Percentiles rank a stretch among this genome's conserved stretches.
These are phyloP conservation scores for Galerucella calmariensis DNA, from an alignment of 2,888 invertebrate species.

Conservation along the genomic window DNA sequence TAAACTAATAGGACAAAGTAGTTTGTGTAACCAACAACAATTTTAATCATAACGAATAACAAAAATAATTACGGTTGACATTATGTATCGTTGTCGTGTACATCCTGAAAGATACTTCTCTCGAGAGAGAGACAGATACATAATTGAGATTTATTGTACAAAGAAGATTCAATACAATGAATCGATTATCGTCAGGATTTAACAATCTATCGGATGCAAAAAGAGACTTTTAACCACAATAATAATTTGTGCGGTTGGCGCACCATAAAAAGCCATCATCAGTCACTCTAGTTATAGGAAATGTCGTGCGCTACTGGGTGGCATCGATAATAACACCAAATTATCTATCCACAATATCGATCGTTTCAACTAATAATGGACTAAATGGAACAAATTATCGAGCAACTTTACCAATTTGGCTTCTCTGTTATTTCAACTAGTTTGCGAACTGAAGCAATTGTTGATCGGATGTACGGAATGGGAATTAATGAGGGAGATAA, in stretches of 20 bases:
- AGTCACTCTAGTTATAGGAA: slow-evolving; percentile 45
- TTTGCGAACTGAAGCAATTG: slow-evolving; percentile 47
- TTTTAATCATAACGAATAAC: slow-evolving; percentile 42
- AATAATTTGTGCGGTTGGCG: slow-evolving; percentile 20
- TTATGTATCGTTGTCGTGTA: slow-evolving; percentile 50
- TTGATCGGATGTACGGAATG: slow-evolving; percentile 29
- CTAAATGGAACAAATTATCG: slow-evolving; percentile 58
- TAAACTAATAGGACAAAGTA: slow-evolving; percentile 23
- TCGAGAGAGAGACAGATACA: too few relatives aligned
- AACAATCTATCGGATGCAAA: slow-evolving; percentile 13
- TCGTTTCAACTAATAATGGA: slow-evolving; percentile 55
- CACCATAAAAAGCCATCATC: slow-evolving; percentile 30
- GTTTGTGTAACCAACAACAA: slow-evolving; percentile 39
- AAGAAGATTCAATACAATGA: slow-evolving; percentile 27
- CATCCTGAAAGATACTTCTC: slow-evolving; percentile 39
- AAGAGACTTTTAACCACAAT: slow-evolving; percentile 13
- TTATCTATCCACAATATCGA: slow-evolving; percentile 58
- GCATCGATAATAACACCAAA: slow-evolving; percentile 58
- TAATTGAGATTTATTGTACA: slow-evolving; percentile 48
- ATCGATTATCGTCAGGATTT: slow-evolving; percentile 2
- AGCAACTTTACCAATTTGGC: slow-evolving; percentile 55
- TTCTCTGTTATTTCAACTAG: slow-evolving; percentile 52
- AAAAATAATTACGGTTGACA: slow-evolving; percentile 50
- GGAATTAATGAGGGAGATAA: slow-evolving; percentile 30
- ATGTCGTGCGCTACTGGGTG: slow-evolving; percentile 62